These are phyloP conservation scores for Acleris laterana DNA, from an alignment of 2,888 invertebrate species.

Conservation along the genomic window DNA sequence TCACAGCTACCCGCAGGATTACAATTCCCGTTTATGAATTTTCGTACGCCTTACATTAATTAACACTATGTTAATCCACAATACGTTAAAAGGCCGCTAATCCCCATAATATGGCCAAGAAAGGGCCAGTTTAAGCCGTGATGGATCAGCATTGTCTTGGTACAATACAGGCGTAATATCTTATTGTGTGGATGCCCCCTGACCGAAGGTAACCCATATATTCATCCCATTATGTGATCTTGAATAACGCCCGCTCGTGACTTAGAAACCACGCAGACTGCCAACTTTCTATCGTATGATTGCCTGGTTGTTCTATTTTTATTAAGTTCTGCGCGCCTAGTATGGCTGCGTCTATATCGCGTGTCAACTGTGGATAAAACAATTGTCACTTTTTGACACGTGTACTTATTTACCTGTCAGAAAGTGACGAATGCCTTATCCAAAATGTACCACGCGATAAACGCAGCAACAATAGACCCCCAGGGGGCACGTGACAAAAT, in stretches of 20 bases:
- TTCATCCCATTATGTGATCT: conserved; percentile 77
- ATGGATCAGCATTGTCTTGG: conserved; percentile 52
- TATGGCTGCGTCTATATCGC: no score
- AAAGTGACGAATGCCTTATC: no score
- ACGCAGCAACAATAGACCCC: no score
- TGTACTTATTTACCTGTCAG: no score
- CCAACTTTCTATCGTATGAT: background rate
- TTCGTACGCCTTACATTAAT: conserved; percentile 25
- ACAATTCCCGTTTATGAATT: conserved; percentile 5
- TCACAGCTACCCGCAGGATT: background rate
- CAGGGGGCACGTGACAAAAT: no score
- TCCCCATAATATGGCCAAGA: conserved; percentile 48
- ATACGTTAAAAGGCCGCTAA: conserved; percentile 39
- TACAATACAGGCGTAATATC: conserved; percentile 54
- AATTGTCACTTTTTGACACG: no score
- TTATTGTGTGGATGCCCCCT: conserved; percentile 69
- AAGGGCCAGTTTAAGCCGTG: conserved; percentile 47
- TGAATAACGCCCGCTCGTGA: conserved; percentile 62
- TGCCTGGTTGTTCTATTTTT: no score
- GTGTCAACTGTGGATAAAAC: no score
- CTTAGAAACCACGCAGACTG: conserved; percentile 42
- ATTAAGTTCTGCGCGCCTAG: no score
- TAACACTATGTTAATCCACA: conserved; percentile 29
- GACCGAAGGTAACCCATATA: conserved; percentile 79
- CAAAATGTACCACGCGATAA: no score